Percentiles rank a stretch among this genome's conserved stretches.
These are phyloP conservation scores for Drosophila nigromelanica DNA, from an alignment of 1,140 invertebrate species.

Conservation along the genomic window DNA sequence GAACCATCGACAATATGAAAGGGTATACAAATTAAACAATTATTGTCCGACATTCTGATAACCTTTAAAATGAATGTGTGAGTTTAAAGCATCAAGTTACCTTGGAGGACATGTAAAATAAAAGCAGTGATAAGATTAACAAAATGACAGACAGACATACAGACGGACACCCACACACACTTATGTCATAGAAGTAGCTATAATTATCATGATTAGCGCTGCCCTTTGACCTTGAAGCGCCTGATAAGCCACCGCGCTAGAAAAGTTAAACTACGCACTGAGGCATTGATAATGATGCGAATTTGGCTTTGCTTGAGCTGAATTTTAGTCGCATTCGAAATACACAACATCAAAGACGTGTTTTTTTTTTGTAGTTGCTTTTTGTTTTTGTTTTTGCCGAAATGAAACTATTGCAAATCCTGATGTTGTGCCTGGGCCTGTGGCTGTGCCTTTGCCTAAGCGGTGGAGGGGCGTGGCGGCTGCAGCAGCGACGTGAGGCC, in stretches of 20 bases:
- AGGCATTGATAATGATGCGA: slow-evolving; percentile 14
- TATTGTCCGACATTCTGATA: background rate
- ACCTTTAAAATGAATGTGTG: background rate
- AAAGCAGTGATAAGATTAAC: background rate
- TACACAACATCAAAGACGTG: slow-evolving; percentile 33
- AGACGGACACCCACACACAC: background rate
- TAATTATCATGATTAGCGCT: slow-evolving; percentile 29
- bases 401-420: slow-evolving; percentile 10
- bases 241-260: background rate
- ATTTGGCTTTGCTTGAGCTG: background rate
- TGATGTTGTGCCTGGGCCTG: background rate
- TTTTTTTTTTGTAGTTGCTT: too few species aligned
- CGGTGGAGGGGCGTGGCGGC: background rate
- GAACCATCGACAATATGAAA: background rate
- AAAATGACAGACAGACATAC: background rate
- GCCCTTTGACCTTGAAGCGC: slow-evolving; percentile 35
- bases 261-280: slow-evolving; percentile 34
- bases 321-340: slow-evolving; percentile 25
- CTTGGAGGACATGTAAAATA: background rate
- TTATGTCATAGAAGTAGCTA: background rate
- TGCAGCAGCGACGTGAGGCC: slow-evolving; percentile 28
- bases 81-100: background rate
- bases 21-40: slow-evolving; percentile 1
- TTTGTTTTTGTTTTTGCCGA: background rate
- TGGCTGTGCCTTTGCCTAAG: slow-evolving; percentile 8